Evolutionary conservation across 1,140 invertebrate genomes (phyloP).

Genomic region (Drosophila pseudoananassae): DNA sequence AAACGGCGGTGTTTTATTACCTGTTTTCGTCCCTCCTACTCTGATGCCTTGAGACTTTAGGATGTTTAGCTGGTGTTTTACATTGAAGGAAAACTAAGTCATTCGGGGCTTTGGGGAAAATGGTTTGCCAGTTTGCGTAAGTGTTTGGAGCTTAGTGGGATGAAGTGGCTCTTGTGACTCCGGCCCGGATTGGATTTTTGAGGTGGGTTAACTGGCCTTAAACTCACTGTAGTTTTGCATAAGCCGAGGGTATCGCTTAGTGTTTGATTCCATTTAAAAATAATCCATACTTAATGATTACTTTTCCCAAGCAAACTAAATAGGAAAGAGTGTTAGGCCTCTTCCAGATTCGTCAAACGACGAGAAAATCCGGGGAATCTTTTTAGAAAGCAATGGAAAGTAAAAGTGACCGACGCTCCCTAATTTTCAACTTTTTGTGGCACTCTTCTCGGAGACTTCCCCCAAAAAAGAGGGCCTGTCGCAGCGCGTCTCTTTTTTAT

Average conservation of each 20-base stretch:
- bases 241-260: not conserved
- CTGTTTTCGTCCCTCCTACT: constrained; percentile 44
- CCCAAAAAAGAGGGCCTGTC: constrained; percentile 31
- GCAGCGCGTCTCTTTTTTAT: constrained; percentile 51
- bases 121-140: constrained; percentile 1
- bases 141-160: constrained; percentile 19
- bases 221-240: constrained; percentile 1
- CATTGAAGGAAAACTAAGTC: constrained; percentile 23
- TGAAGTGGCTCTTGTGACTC: constrained; percentile 27
- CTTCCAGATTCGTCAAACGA: constrained; percentile 31
- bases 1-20: constrained; percentile 78
- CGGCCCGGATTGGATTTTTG: constrained; percentile 24
- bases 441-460: not conserved
- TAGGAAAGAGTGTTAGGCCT: constrained; percentile 27
- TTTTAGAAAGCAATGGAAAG: constrained; percentile 53
- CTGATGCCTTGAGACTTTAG: constrained; percentile 19
- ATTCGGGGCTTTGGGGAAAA: not conserved
- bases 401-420: constrained; percentile 73
- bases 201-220: constrained; percentile 35
- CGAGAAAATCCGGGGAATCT: constrained; percentile 55
- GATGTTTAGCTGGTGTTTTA: constrained; percentile 47
- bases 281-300: not conserved
- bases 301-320: constrained; percentile 60
- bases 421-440: constrained; percentile 70
- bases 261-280: not conserved